These are phyloP conservation scores for Protaetia brevitarsis DNA, from an alignment of 1,140 invertebrate genomes.

Conservation along the genomic window DNA sequence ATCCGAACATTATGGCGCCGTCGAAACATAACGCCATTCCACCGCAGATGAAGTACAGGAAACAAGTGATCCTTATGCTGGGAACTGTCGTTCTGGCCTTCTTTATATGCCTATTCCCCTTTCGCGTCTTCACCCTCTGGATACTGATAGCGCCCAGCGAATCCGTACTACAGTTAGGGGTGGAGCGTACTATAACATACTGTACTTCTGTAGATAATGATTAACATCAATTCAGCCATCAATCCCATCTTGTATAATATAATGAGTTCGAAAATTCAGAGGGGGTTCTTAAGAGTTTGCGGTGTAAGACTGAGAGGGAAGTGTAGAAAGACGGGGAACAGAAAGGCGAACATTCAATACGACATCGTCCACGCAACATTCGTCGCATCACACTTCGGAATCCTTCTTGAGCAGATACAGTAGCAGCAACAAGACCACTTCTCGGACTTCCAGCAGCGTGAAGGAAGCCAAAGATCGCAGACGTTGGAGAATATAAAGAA, in stretches of 20 bases:
- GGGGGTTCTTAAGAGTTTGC: conserved; percentile 70
- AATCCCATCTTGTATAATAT: conserved; percentile 89
- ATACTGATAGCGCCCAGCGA: conserved; percentile 72
- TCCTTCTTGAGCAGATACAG: conserved; percentile 39
- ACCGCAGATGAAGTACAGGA: conserved; percentile 59
- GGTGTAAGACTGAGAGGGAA: conserved; percentile 37
- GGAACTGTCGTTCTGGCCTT: conserved; percentile 87
- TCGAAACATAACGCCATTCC: conserved; percentile 51
- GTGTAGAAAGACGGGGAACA: conserved; percentile 36
- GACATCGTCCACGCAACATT: conserved; percentile 44
- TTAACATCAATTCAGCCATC: conserved; percentile 85
- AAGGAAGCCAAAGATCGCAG: conserved; percentile 39
- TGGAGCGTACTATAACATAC: conserved; percentile 80
- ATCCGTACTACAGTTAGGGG: conserved; percentile 59
- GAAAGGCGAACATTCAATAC: conserved; percentile 45
- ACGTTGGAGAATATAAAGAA: conserved; percentile 28
- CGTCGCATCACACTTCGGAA: conserved; percentile 45
- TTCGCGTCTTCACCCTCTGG: conserved; percentile 80
- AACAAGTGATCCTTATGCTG: conserved; percentile 84
- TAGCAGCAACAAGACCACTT: conserved; percentile 33
- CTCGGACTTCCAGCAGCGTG: conserved; percentile 35
- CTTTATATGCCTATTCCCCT: conserved; percentile 85
- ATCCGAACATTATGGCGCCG: conserved; percentile 65
- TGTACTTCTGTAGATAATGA: conserved; percentile 85
- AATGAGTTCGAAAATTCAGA: conserved; percentile 88